Evolutionary conservation across 2,888 invertebrate genomes (phyloP).

Genomic region (Globia sparganii): DNA sequence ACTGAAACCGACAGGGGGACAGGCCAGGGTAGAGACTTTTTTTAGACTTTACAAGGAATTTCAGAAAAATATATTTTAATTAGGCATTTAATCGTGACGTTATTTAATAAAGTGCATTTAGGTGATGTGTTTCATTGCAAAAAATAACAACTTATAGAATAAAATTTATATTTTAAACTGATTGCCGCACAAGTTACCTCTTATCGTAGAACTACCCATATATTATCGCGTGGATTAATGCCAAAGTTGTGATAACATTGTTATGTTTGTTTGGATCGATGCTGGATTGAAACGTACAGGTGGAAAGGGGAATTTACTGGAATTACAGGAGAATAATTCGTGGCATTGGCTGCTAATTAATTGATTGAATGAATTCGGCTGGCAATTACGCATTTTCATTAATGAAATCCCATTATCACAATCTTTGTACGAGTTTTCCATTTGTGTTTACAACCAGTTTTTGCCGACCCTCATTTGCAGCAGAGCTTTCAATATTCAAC

Average conservation of each 20-base stretch:
- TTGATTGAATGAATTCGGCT: constrained; percentile 36
- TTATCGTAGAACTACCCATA: no score
- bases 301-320: constrained; percentile 32
- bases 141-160: no score
- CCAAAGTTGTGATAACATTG: constrained; percentile 73
- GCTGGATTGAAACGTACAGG: constrained; percentile 47
- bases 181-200: no score
- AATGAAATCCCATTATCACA: constrained; percentile 22
- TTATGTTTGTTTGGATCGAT: constrained; percentile 49
- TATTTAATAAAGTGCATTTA: no score
- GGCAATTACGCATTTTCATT: constrained; percentile 34
- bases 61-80: no score
- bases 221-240: constrained; percentile 76
- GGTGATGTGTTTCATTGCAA: no score
- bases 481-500: neutral
- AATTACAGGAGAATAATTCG: constrained; percentile 25
- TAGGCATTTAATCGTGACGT: no score
- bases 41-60: no score
- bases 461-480: neutral
- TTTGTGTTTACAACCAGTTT: constrained; percentile 23
- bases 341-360: constrained; percentile 27
- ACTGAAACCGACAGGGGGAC: no score
- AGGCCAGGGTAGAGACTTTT: no score
- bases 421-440: constrained; percentile 20
- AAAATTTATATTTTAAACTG: no score